Evolutionary conservation across 2,113 vertebrate genomes (phyloP).

Genomic region (Nannobrachium achirus): DNA sequence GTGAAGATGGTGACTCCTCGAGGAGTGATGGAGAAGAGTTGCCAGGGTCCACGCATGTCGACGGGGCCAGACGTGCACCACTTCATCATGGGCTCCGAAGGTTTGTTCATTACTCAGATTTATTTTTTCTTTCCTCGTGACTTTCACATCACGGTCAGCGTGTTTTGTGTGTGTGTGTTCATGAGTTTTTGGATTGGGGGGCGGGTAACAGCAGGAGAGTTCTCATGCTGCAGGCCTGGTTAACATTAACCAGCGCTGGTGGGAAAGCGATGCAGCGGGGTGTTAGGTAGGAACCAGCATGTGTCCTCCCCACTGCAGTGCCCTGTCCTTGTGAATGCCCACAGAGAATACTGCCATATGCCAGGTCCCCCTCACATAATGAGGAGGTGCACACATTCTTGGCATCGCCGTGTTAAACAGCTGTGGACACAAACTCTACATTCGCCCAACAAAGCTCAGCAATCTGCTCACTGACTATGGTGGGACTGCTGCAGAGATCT

Average conservation of each 20-base stretch:
- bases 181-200: slow-evolving; percentile 35
- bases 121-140: slow-evolving; percentile 13
- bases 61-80: slow-evolving; percentile 97
- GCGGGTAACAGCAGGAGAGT: slow-evolving; percentile 52
- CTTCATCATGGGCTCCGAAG: slow-evolving; percentile 99
- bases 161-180: slow-evolving; percentile 10
- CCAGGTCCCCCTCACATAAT: slow-evolving; percentile 66
- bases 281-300: slow-evolving; percentile 52
- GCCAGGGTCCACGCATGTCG: slow-evolving; percentile 96
- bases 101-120: slow-evolving; percentile 70
- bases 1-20: slow-evolving; percentile 97
- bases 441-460: slow-evolving; percentile 64
- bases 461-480: slow-evolving; percentile 65
- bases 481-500: slow-evolving; percentile 45
- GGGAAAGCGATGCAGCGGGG: slow-evolving; percentile 32
- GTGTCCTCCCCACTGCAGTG: slow-evolving; percentile 52
- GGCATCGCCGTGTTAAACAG: slow-evolving; percentile 71
- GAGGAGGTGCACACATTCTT: slow-evolving; percentile 69
- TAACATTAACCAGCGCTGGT: slow-evolving; percentile 61
- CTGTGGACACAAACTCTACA: slow-evolving; percentile 69
- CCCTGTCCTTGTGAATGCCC: slow-evolving; percentile 72
- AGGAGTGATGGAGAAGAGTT: slow-evolving; percentile 97
- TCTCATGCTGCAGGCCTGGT: slow-evolving; percentile 52
- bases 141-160: not conserved
- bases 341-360: slow-evolving; percentile 77